Evolutionary conservation across 1,140 invertebrate genomes (phyloP).

Genomic region (Drosophila repleta): DNA sequence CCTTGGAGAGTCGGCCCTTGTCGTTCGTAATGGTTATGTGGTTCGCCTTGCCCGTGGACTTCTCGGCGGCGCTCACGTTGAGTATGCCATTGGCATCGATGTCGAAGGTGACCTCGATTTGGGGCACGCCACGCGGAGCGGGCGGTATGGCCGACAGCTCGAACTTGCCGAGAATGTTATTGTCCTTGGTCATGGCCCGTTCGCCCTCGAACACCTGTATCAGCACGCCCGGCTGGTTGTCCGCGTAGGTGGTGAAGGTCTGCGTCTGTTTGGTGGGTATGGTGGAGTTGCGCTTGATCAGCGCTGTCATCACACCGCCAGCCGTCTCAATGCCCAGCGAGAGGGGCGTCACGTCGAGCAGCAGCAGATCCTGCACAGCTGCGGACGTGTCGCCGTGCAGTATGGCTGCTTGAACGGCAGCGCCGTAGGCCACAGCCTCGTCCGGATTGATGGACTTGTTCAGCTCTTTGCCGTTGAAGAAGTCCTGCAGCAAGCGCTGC

Average conservation of each 20-base stretch:
- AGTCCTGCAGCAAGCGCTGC: constrained; percentile 96
- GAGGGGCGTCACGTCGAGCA: constrained; percentile 96
- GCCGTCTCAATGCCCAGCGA: constrained; percentile 99
- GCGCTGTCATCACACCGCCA: constrained; percentile 95
- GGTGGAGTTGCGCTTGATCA: constrained; percentile 97
- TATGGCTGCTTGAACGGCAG: constrained; percentile 96
- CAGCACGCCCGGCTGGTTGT: constrained; percentile 97
- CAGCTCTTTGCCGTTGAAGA: constrained; percentile 98
- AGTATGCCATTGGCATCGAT: constrained; percentile 95
- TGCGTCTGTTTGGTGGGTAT: constrained; percentile 98
- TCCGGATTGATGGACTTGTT: constrained; percentile 98
- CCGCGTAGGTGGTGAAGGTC: constrained; percentile 97
- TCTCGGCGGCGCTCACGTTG: constrained; percentile 94
- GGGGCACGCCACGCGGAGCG: constrained; percentile 95
- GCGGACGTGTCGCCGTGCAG: constrained; percentile 97
- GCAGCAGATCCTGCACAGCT: constrained; percentile 93
- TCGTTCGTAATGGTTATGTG: constrained; percentile 99
- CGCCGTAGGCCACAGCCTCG: constrained; percentile 95
- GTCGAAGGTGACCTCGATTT: constrained; percentile 96
- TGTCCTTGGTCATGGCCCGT: constrained; percentile 95
- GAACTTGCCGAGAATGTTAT: constrained; percentile 96
- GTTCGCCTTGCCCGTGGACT: constrained; percentile 97
- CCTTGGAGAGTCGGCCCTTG: constrained; percentile 97
- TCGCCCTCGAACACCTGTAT: constrained; percentile 96
- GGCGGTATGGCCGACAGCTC: constrained; percentile 96